Percentiles rank a stretch among this genome's conserved stretches.
These are phyloP conservation scores for Sitta carolinensis DNA, from an alignment of 2,797 vertebrate genomes.

Conservation along the genomic window DNA sequence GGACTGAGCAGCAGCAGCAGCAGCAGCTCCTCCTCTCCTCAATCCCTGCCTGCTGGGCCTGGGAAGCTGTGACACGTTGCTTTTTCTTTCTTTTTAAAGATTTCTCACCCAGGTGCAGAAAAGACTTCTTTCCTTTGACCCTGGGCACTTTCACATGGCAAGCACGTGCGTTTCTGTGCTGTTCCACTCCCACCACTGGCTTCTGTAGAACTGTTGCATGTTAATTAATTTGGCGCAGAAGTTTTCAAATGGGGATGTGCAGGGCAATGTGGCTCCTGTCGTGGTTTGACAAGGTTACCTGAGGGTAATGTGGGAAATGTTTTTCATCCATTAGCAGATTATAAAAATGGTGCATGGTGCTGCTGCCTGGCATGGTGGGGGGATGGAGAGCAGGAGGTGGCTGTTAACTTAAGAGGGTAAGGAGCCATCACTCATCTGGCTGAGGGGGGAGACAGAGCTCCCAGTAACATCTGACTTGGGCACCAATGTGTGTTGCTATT, in stretches of 20 bases:
- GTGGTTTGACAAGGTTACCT: not conserved
- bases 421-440: not conserved
- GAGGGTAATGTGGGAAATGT: not conserved
- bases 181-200: not conserved
- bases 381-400: not conserved
- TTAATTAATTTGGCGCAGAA: not conserved
- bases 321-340: conserved; percentile 3
- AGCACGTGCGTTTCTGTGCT: accelerated
- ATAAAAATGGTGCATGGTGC: not conserved
- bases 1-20: not conserved
- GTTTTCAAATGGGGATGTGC: not conserved
- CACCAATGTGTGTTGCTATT: accelerated
- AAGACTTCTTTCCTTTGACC: not conserved
- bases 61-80: accelerated
- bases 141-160: not conserved
- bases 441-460: not conserved
- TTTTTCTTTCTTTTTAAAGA: not conserved
- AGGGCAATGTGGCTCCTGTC: not conserved
- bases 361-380: not conserved
- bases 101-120: not conserved
- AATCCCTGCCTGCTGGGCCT: not conserved
- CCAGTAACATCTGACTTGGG: not conserved
- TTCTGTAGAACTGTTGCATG: not conserved
- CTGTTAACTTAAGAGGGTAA: not conserved
- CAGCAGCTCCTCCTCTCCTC: not conserved